A percentile compares a stretch with the other conserved stretches of the same genome.
Conservation (phyloP, 2,113 vertebrate species). For the Pteropus alecto region DNA sequence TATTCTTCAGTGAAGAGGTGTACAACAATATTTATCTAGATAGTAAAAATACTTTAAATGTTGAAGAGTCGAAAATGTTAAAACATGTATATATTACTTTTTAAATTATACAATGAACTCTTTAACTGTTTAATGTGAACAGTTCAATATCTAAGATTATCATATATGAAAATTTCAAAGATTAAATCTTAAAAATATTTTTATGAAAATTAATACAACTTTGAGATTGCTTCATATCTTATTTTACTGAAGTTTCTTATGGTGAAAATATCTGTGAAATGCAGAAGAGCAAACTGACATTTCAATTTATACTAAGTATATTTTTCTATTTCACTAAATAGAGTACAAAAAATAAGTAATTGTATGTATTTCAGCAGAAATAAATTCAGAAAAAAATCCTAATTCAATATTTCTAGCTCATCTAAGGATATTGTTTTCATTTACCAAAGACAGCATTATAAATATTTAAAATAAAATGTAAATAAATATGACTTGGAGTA, state of each 20-base stretch:
- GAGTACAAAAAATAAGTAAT: conserved; percentile 27
- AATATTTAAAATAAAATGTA: conserved; percentile 18
- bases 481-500: not conserved
- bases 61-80: not conserved
- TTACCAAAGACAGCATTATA: not conserved
- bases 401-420: not conserved
- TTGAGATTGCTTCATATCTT: not conserved
- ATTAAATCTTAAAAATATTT: not conserved
- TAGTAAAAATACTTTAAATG: not conserved
- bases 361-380: not conserved
- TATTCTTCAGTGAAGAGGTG: not conserved
- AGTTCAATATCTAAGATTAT: too few species aligned
- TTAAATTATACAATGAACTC: not conserved
- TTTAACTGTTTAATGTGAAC: not conserved
- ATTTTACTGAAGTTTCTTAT: not conserved
- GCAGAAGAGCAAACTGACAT: not conserved
- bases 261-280: not conserved
- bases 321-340: not conserved
- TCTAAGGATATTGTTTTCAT: not conserved
- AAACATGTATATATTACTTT: not conserved
- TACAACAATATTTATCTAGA: not conserved
- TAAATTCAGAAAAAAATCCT: not conserved
- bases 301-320: not conserved
- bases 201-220: not conserved
- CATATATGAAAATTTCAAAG: not conserved